These are phyloP conservation scores for Peromyscus attwateri DNA, from an alignment of 2,797 vertebrate genomes.

Conservation along the genomic window DNA sequence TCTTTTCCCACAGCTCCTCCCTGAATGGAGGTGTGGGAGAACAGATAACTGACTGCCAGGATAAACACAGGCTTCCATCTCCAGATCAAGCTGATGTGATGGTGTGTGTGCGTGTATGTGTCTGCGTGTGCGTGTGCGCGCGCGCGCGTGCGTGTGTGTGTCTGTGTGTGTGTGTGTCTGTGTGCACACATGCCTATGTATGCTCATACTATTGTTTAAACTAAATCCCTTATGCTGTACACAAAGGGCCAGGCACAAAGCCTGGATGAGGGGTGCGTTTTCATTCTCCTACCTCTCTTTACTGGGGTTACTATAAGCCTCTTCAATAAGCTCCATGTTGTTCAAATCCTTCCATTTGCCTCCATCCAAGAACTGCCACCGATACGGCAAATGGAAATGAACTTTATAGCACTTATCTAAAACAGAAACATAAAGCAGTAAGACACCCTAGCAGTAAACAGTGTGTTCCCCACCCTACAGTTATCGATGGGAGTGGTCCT, in stretches of 20 bases:
- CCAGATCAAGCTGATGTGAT: not conserved
- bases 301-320: constrained; percentile 90
- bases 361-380: constrained; percentile 91
- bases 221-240: not conserved
- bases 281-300: constrained; percentile 85
- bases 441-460: constrained; percentile 3
- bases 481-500: not conserved
- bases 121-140: rapidly evolving
- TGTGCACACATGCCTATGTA: not conserved
- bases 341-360: constrained; percentile 90
- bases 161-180: not conserved
- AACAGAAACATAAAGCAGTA: constrained; percentile 67
- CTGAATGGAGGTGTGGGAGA: not conserved
- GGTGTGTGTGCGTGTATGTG: too few species aligned
- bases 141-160: rapidly evolving
- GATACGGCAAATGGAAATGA: constrained; percentile 94
- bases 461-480: too few species aligned
- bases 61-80: not conserved
- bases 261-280: not conserved
- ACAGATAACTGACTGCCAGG: not conserved
- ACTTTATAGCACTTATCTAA: constrained; percentile 91
- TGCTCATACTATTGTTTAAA: not conserved
- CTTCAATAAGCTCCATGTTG: constrained; percentile 93
- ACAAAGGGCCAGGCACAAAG: constrained; percentile 23
- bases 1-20: not conserved